Base-by-base conservation (phyloP, 2,888 invertebrate species). In the Drosophila flavopinicola region DNA sequence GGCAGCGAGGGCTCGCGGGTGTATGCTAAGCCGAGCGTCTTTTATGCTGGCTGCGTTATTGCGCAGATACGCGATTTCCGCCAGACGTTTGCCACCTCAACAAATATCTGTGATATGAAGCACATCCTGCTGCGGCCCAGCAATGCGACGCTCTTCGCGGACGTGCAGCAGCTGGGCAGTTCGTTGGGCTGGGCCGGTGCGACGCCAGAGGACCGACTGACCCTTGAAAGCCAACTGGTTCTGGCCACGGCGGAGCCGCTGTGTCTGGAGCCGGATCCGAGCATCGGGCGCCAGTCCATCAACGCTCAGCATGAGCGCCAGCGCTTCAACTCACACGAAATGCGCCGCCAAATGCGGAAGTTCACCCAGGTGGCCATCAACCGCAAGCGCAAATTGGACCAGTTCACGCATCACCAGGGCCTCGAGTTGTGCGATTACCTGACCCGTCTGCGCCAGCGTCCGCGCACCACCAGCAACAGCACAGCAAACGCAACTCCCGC, bases 31-130 rank as follows among this genome's bases (percentile, higher is more conserved):
- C 95, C 96, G 48, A 95, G 96, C 91, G 93, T 98, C 64, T 96
- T 97, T 92, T 97, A 98, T 91, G 96, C 95, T 79, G 98, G 98
- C 67, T 97, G 97, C 92, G 95, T 98, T 70, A 95, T 98, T 89
- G 96, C 96, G 80, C 96, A 98, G 93, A 94, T 98, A 85, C 93
- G 97, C 87, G 97, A 98, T 92, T 96, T 96, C 90, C 93, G 97
- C 88, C 95, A 95, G 92, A 94, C 94, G 77, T 95, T 95, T 92
- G 95, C 95, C 80, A 93, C 93, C 89, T 94, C 93, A 91, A 94
- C 94, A 91, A 92, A 91, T 91, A 90, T 94, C 90, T 95, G 95
- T 92, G 96, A 96, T 92, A 94, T 95, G 82, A 95, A 96, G 92
- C 96, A 97, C 93, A 96, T 97, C 77, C 92, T 98, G 85, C 93